phyloP scores from a whole-genome alignment of 2,113 vertebrate species.

The Eclectus roratus region DNA sequence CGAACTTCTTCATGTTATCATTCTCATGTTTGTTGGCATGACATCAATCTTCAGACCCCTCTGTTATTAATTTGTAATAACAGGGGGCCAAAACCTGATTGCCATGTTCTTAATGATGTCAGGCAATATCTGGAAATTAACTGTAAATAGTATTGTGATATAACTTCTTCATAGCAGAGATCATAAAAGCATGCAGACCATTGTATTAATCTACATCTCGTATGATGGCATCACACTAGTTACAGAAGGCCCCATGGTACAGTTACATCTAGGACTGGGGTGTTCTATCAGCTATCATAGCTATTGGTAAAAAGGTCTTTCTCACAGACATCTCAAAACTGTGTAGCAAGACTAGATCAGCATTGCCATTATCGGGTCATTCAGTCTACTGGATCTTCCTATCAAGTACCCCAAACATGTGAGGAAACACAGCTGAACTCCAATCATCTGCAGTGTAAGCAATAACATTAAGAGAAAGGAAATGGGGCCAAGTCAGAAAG shows the following conservation, averaged over 20 bases:
- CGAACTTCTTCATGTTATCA: background rate
- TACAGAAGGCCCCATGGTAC: background rate
- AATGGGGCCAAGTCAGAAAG: background rate
- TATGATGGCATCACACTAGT: background rate
- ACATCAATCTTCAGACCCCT: background rate
- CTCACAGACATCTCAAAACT: background rate
- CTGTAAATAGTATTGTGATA: background rate
- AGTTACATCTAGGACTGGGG: too few species aligned
- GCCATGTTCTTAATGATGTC: background rate
- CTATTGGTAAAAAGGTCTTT: background rate
- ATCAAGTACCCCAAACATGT: rapidly evolving
- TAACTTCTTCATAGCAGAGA: background rate
- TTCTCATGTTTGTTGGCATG: background rate
- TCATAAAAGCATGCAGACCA: background rate
- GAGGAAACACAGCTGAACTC: background rate
- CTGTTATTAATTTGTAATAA: background rate
- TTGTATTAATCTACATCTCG: background rate
- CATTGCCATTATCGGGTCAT: background rate
- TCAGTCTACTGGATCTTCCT: background rate
- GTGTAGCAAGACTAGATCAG: background rate
- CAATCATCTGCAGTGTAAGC: background rate
- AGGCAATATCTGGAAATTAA: background rate
- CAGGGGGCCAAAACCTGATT: background rate
- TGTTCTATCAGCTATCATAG: background rate
- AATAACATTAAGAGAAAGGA: background rate